Evolutionary conservation across 2,888 invertebrate genomes (phyloP).

Genomic region (Scaptomyza tumidula): DNA sequence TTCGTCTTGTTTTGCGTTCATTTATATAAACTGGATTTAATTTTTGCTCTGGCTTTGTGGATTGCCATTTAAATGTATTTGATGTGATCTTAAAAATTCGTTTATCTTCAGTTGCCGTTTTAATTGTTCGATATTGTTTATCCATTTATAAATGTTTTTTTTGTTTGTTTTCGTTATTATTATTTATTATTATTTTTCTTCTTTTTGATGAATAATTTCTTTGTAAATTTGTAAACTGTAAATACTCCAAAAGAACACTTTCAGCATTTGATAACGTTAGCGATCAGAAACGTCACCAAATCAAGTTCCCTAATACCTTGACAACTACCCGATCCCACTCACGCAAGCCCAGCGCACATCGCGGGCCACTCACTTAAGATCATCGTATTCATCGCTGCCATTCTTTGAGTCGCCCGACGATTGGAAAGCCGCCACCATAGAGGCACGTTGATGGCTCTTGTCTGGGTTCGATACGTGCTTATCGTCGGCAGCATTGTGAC

Average conservation of each 20-base stretch:
- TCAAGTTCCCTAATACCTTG: neutral
- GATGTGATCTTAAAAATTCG: slow-evolving; percentile 57
- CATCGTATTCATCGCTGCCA: slow-evolving; percentile 84
- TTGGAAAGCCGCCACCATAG: slow-evolving; percentile 82
- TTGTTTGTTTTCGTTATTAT: slow-evolving; percentile 8
- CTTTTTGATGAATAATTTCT: slow-evolving; percentile 39
- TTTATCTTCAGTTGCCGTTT: slow-evolving; percentile 27
- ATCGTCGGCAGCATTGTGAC: slow-evolving; percentile 30
- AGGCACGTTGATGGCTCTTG: slow-evolving; percentile 71
- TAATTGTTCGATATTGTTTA: slow-evolving; percentile 29
- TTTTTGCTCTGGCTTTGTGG: slow-evolving; percentile 19
- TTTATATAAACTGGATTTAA: slow-evolving; percentile 25
- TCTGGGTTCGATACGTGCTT: slow-evolving; percentile 52
- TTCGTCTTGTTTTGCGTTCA: slow-evolving; percentile 3
- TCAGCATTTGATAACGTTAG: slow-evolving; percentile 43
- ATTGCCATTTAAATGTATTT: slow-evolving; percentile 41
- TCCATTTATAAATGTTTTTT: slow-evolving; percentile 28
- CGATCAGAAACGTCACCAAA: neutral
- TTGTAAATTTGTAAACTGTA: slow-evolving; percentile 82
- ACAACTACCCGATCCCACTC: slow-evolving; percentile 4
- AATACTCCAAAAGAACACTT: slow-evolving; percentile 77
- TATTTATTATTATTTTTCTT: slow-evolving; percentile 35
- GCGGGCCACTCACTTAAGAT: slow-evolving; percentile 78
- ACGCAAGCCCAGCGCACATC: slow-evolving; percentile 6
- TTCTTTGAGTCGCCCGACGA: slow-evolving; percentile 83